Base-by-base conservation (phyloP, 2,113 vertebrate genomes). In the Thryonomys swinderianus region DNA sequence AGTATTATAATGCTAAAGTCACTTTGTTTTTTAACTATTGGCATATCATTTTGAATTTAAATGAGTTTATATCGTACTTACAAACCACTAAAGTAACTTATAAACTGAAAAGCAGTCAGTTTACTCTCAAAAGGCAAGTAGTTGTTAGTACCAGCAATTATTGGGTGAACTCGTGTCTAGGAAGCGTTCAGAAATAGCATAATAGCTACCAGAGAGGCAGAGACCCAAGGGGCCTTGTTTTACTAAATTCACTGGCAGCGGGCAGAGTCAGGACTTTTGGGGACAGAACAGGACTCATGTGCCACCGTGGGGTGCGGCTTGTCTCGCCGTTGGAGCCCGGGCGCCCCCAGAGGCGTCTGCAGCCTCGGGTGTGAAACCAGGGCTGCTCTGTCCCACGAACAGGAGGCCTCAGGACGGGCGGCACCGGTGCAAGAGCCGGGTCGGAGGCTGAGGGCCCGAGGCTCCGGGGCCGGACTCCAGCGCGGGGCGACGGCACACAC, bases 31-130 rank as follows among this genome's bases (percentile, higher is more conserved):
- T 13, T 62, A 79, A 90, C 5, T 51, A 93, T 37, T 95, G 62
- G 64, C 7, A 88, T 57, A 57, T 66, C 42, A 71, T 79, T 71
- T 17, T 90, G 13, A 87, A 85, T 91, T 76, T 94, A 23, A 84
- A 69, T 66, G 78, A 1, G 90, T 88, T 78, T 84, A 45, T 88
- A 67, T 84, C 25, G 45, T 61, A 88, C 20, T 57, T 69, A 40
- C 67, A 89, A 74, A 1, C 76, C 53, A 95, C 40, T 45, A 95
- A 93, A 74, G 74, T 76, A 84, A 89, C 74, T 62, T 73, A 53
- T 90, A 32, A 10, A 86, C 48, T 88, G 17, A 9, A 79, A 62
- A 79, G 59, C 85, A 66, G 32, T 88, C 42, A 93, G 3, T 62
- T 94, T 73, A 86, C 61, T 82, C 6, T 55, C 2, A 83, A 84